phyloP scores from a whole-genome alignment of 1,140 invertebrate genomes.

The Drosophila guanche region DNA sequence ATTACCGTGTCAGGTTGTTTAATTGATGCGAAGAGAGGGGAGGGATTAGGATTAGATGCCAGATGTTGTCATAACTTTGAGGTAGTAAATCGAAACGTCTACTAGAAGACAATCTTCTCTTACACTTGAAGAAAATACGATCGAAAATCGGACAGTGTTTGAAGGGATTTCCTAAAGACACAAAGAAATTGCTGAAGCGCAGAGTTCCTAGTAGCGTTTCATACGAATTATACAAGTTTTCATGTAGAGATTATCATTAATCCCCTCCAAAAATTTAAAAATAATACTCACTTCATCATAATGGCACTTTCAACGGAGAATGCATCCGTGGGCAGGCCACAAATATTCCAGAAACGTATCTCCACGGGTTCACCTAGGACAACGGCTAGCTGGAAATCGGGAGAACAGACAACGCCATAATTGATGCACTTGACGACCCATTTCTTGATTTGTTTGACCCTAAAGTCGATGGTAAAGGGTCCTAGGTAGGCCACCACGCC shows the following conservation, averaged over 20 bases:
- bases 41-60: constrained; percentile 5
- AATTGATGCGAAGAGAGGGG: constrained; percentile 54
- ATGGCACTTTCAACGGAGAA: constrained; percentile 97
- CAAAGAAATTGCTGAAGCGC: no score
- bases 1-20: constrained; percentile 74
- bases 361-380: constrained; percentile 94
- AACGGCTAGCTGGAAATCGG: constrained; percentile 89
- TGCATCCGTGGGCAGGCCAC: constrained; percentile 93
- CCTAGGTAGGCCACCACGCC: constrained; percentile 96
- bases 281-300: constrained; percentile 88
- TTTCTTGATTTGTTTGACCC: constrained; percentile 86
- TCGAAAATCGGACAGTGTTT: no score
- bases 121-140: neutral
- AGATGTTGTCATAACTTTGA: constrained; percentile 46
- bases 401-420: constrained; percentile 89
- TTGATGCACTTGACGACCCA: constrained; percentile 89
- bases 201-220: no score
- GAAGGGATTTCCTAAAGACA: no score
- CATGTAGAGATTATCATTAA: no score
- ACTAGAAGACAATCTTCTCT: no score
- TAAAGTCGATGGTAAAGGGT: constrained; percentile 92
- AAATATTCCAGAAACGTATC: constrained; percentile 95
- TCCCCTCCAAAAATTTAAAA: neutral
- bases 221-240: no score
- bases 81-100: no score